Conservation (phyloP, 2,113 vertebrate genomes). For the Chrysemys picta region DNA sequence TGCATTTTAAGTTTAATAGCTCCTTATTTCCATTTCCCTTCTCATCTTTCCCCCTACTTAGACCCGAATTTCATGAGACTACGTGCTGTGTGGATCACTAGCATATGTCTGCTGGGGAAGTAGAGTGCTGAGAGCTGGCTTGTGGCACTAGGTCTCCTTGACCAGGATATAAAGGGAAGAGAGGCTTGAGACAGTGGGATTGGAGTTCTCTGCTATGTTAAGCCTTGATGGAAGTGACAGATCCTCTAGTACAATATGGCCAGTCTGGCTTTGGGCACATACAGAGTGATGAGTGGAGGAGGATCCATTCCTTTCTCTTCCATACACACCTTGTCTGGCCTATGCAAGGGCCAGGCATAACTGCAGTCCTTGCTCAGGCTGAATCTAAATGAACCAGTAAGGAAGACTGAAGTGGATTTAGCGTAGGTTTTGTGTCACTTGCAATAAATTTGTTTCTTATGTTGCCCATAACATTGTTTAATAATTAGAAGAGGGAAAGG, state of each 20-base stretch:
- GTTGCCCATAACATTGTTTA: neutral
- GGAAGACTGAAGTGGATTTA: neutral
- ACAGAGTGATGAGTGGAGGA: neutral
- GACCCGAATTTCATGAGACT: neutral
- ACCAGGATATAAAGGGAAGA: neutral
- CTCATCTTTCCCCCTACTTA: neutral
- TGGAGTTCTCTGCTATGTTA: neutral
- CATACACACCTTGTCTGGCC: neutral
- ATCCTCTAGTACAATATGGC: no score
- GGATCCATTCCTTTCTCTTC: neutral
- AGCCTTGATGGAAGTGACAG: no score
- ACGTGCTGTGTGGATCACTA: neutral
- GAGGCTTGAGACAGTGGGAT: no score
- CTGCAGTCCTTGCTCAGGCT: accelerated
- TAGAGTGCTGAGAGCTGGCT: neutral
- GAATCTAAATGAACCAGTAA: neutral
- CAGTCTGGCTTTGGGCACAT: no score
- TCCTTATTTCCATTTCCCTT: neutral
- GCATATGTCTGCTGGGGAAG: neutral
- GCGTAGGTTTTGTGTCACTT: neutral
- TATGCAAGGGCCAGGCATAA: neutral
- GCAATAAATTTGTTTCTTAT: neutral
- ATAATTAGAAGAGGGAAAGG: neutral
- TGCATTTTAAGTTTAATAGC: neutral
- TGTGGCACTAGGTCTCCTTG: no score